These are phyloP conservation scores for Augochlora pura DNA, from an alignment of 1,140 invertebrate species.

Conservation along the genomic window DNA sequence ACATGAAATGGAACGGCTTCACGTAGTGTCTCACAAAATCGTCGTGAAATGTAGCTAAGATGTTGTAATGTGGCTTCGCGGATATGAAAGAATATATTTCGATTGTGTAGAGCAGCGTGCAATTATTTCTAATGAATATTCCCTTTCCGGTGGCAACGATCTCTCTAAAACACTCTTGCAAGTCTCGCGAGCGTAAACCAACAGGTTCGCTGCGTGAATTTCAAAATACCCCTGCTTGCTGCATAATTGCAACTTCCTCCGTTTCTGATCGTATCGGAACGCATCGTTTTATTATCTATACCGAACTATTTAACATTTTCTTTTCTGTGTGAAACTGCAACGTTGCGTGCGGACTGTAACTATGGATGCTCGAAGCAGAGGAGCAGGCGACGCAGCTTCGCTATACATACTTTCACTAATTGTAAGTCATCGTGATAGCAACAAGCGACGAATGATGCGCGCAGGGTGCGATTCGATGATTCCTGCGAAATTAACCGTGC, in stretches of 20 bases:
- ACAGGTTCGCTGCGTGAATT: not conserved
- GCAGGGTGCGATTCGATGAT: not conserved
- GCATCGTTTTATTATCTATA: constrained; percentile 9
- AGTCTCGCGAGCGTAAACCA: not conserved
- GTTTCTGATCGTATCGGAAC: not conserved
- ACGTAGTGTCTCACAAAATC: too few relatives aligned
- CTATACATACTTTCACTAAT: too few relatives aligned
- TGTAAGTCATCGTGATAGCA: too few relatives aligned
- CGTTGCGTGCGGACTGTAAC: too few relatives aligned
- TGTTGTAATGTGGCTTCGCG: too few relatives aligned
- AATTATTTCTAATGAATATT: not conserved
- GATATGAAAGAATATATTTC: too few relatives aligned
- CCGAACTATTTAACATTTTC: not conserved
- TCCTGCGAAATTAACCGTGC: constrained; percentile 14
- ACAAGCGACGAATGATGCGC: not conserved
- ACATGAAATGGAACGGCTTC: too few relatives aligned
- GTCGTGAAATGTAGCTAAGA: too few relatives aligned
- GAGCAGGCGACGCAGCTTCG: too few relatives aligned
- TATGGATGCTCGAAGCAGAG: too few relatives aligned
- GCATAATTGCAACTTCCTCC: constrained; percentile 17
- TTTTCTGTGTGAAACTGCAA: not conserved
- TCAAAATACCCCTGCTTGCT: not conserved
- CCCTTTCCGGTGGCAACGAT: not conserved
- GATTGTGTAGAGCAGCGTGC: not conserved
- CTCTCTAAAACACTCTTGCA: not conserved